Evolutionary conservation across 2,888 invertebrate species (phyloP).

Genomic region (Spodoptera picta): DNA sequence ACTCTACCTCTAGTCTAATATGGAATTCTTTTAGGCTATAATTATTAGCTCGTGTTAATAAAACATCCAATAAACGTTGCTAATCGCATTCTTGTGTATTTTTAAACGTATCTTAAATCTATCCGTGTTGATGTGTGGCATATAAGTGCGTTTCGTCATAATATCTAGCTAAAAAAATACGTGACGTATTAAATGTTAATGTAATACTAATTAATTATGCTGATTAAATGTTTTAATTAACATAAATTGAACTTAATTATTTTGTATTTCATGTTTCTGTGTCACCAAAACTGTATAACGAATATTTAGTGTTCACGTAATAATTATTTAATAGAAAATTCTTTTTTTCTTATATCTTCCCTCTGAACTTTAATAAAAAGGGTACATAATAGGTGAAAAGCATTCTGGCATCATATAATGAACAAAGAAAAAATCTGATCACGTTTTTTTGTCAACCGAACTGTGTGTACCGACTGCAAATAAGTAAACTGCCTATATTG

Average conservation of each 20-base stretch:
- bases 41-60: neutral
- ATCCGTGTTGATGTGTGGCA: conserved; percentile 7
- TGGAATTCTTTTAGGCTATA: neutral
- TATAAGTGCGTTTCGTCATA: conserved; percentile 11
- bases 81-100: no score
- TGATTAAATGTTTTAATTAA: conserved; percentile 14
- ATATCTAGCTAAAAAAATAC: conserved; percentile 1
- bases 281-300: neutral
- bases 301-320: conserved; percentile 1
- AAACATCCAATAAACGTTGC: no score
- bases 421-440: conserved; percentile 2
- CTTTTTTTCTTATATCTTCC: no score
- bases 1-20: no score
- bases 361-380: no score
- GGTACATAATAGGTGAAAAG: neutral
- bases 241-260: conserved; percentile 11
- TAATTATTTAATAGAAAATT: neutral
- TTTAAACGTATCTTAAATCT: conserved; percentile 2
- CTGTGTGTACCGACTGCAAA: neutral
- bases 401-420: neutral
- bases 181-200: conserved; percentile 14
- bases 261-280: conserved; percentile 4
- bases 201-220: conserved; percentile 13
- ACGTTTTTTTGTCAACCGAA: conserved; percentile 5
- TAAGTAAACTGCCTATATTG: conserved; percentile 7